These are phyloP conservation scores for Agonum fuliginosum DNA, from an alignment of 2,888 invertebrate genomes.

Conservation along the genomic window DNA sequence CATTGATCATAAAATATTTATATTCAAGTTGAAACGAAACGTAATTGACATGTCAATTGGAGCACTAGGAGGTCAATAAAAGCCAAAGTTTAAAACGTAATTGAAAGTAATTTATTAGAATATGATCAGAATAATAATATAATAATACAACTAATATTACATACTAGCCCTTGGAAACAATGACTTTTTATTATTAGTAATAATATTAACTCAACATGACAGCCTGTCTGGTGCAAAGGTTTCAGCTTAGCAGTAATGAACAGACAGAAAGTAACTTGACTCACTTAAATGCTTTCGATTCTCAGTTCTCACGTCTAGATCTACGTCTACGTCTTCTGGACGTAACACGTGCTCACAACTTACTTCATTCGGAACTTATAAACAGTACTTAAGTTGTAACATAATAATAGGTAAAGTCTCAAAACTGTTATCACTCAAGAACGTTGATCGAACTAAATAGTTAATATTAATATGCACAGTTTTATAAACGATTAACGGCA, in stretches of 20 bases:
- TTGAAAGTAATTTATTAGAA: constrained; percentile 57
- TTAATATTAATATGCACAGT: neutral
- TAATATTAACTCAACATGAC: constrained; percentile 40
- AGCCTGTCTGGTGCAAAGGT: constrained; percentile 26
- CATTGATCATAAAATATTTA: neutral
- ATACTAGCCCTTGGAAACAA: constrained; percentile 59
- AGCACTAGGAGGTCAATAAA: constrained; percentile 14
- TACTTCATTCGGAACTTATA: neutral
- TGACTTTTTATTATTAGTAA: constrained; percentile 41
- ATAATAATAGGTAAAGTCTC: neutral
- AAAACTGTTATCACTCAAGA: constrained; percentile 31
- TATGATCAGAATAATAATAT: constrained; percentile 54
- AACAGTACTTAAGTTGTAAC: constrained; percentile 15
- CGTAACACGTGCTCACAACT: constrained; percentile 6
- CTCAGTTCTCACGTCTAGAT: neutral
- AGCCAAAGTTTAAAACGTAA: constrained; percentile 47
- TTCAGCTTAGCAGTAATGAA: constrained; percentile 7
- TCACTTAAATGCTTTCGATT: constrained; percentile 31
- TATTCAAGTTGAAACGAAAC: neutral
- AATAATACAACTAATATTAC: constrained; percentile 54
- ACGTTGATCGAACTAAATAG: neutral
- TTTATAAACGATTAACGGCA: neutral
- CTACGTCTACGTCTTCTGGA: neutral
- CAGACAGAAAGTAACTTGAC: constrained; percentile 38
- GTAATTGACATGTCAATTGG: neutral